Base-by-base conservation (phyloP, 2,113 vertebrate genomes). In the Periophthalmus modestus region DNA sequence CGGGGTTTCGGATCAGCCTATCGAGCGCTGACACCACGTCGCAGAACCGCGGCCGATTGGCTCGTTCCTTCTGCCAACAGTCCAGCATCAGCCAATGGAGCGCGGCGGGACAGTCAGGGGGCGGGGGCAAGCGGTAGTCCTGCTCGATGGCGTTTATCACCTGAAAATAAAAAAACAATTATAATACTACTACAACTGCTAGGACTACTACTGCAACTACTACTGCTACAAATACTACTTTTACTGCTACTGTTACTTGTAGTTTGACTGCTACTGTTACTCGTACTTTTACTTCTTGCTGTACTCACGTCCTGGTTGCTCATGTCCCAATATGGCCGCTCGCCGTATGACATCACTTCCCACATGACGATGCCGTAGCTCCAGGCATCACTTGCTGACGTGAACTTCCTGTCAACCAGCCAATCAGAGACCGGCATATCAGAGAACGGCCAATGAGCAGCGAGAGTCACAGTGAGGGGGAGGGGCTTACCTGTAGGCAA, bases 101-200 rank as follows among this genome's bases (percentile, higher is more conserved):
- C 0, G 96, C 94, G 1, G 95, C 91, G 78, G 97, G 97, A 82
- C 97, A 99, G 81, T 97, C 96, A 12, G 97, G 97, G 0, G 97
- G 97, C 2, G 96, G 96, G 3, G 97, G 59, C 59, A 62, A 7
- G 28, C 59, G 59, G 59, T 62, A 62, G 33, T 62, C 58, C 58
- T 61, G 58, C 86, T 99, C 97, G 21, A 99, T 96, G 0, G 97
- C 97, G 0, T 98, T 99, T n/a, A 98, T 99, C 83, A 99, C 97
- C 97, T 99, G 88, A 18, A 50, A 50, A 7, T 47, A n/a, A n/a
- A n/a, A n/a, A n/a, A n/a, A 50, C 15, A 50, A 36, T 39, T 39
- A 39, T 5, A 39, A 9, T 39, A 39, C 36, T 39, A 39, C 36
- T 39, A 39, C 92, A 28, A 2, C 28, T 28, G 3, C 28, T 28